Percentiles rank a stretch among this genome's conserved stretches.
phyloP scores from a whole-genome alignment of 2,888 invertebrate species.

The Uloborus plumipes region DNA sequence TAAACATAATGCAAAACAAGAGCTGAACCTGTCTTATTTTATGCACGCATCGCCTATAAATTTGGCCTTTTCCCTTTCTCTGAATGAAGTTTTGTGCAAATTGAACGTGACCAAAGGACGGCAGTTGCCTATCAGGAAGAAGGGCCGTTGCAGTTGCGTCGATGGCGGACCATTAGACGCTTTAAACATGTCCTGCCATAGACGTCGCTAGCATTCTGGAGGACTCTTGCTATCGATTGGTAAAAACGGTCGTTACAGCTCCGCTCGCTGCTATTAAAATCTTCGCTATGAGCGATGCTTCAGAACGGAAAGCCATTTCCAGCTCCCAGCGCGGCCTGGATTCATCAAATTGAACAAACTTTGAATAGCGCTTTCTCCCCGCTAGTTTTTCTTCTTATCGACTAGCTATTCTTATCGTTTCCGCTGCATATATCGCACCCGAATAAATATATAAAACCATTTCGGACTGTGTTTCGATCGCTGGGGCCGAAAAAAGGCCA shows the following conservation, averaged over 20 bases:
- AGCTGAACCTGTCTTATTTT: conserved; percentile 60
- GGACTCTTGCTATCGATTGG: conserved; percentile 44
- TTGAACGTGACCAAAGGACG: conserved; percentile 49
- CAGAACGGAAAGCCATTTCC: conserved; percentile 53
- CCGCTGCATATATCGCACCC: conserved; percentile 27
- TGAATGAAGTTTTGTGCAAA: conserved; percentile 59
- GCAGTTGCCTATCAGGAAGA: conserved; percentile 40
- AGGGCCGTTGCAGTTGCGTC: conserved; percentile 30
- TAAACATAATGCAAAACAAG: conserved; percentile 62
- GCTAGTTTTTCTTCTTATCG: conserved; percentile 28
- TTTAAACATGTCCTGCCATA: conserved; percentile 9
- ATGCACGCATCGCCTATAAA: conserved; percentile 59
- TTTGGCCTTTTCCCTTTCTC: conserved; percentile 60
- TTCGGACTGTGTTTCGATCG: conserved; percentile 17
- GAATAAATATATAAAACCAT: conserved; percentile 49
- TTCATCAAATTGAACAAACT: conserved; percentile 61
- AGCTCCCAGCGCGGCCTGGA: conserved; percentile 22
- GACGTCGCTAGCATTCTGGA: neutral
- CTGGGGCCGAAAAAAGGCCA: conserved; percentile 19
- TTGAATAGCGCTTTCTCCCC: conserved; percentile 20
- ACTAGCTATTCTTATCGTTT: conserved; percentile 1
- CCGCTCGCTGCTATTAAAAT: conserved; percentile 55
- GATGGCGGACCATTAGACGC: conserved; percentile 51
- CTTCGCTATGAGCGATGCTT: conserved; percentile 59
- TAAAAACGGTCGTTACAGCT: conserved; percentile 30